Percentiles rank a stretch among this genome's conserved stretches.
Conservation (phyloP, 2,113 vertebrate genomes). For the Cynocephalus volans region DNA sequence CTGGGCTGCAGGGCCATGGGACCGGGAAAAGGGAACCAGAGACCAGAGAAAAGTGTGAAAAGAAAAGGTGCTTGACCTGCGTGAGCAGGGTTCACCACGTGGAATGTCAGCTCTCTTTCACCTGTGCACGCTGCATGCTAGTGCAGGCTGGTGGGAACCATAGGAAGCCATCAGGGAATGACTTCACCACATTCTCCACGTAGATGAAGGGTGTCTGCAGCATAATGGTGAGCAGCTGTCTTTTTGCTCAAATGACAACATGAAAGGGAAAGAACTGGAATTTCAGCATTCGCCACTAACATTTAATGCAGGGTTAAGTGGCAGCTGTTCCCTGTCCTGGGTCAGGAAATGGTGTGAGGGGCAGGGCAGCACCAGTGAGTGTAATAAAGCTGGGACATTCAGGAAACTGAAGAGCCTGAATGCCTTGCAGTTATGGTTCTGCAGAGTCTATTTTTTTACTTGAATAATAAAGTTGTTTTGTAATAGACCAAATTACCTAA, state of each 20-base stretch:
- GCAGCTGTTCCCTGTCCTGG: constrained; percentile 39
- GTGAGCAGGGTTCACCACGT: neutral
- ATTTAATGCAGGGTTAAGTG: neutral
- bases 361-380: neutral
- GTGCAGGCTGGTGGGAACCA: neutral
- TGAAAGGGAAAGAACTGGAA: constrained; percentile 32
- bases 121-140: neutral
- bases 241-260: constrained; percentile 54
- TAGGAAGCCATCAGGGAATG: neutral
- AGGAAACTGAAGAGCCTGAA: neutral
- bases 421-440: neutral
- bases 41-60: neutral
- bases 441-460: neutral
- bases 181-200: neutral
- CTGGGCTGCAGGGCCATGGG: neutral
- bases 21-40: neutral
- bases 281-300: constrained; percentile 38
- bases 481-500: neutral
- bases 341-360: constrained; percentile 21
- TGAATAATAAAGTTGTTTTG: neutral
- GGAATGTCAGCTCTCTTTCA: neutral
- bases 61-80: neutral
- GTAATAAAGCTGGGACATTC: neutral
- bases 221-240: constrained; percentile 49
- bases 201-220: neutral